Evolutionary conservation across 2,888 invertebrate species (phyloP).

Genomic region (Hirtodrosophila alboralis): DNA sequence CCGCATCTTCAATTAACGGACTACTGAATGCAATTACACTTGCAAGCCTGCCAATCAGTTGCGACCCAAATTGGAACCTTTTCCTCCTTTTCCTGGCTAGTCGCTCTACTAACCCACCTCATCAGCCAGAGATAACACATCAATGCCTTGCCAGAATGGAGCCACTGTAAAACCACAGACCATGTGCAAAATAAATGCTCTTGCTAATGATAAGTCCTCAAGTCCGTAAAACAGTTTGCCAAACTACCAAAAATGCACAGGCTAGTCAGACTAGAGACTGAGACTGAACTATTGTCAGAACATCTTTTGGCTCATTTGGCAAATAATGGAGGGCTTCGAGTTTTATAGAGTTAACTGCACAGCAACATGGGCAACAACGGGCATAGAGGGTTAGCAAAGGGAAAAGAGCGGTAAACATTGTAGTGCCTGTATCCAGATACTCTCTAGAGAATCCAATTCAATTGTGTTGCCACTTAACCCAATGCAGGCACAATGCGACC

Average conservation of each 20-base stretch:
- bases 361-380: conserved; percentile 14
- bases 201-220: conserved; percentile 58
- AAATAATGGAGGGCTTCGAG: conserved; percentile 43
- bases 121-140: conserved; percentile 29
- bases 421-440: conserved; percentile 17
- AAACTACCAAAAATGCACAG: conserved; percentile 8
- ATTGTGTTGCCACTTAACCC: conserved; percentile 44
- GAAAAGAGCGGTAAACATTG: not conserved
- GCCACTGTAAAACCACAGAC: conserved; percentile 19
- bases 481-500: conserved; percentile 20
- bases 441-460: conserved; percentile 32
- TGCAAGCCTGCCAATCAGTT: conserved; percentile 17
- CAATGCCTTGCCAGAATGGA: conserved; percentile 40
- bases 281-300: conserved; percentile 4
- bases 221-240: conserved; percentile 8
- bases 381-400: not conserved
- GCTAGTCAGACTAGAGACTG: conserved; percentile 1
- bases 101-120: not conserved
- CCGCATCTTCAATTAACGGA: conserved; percentile 9
- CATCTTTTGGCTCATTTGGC: conserved; percentile 58
- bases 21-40: conserved; percentile 9
- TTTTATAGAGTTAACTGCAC: conserved; percentile 31
- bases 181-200: conserved; percentile 20
- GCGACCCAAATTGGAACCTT: conserved; percentile 20
- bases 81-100: not conserved